phyloP scores from a whole-genome alignment of 1,140 invertebrate species.

The Atta cephalotes region DNA sequence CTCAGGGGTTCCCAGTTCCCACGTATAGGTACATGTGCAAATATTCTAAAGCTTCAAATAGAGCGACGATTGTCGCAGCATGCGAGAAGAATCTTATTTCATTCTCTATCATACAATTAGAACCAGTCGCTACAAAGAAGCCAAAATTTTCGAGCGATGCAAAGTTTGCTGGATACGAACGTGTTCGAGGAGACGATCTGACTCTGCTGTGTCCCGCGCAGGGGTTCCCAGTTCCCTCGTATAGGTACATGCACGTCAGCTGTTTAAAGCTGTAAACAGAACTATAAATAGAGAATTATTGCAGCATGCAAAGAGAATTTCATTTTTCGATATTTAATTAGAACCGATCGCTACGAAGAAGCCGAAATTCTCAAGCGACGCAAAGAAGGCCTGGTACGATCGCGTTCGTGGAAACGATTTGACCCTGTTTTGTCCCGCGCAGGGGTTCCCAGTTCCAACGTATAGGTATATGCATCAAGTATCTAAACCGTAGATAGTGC shows the following conservation, averaged over 20 bases:
- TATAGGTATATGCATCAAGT: constrained; percentile 82
- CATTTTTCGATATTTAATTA: background rate
- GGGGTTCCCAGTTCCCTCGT: constrained; percentile 89
- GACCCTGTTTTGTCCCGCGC: constrained; percentile 87
- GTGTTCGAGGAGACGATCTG: constrained; percentile 76
- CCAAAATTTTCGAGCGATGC: constrained; percentile 87
- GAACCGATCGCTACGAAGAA: background rate
- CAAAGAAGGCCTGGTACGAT: constrained; percentile 83
- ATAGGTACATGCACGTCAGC: constrained; percentile 77
- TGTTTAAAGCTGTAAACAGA: background rate
- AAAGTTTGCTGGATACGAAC: constrained; percentile 82
- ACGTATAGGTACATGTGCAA: constrained; percentile 83
- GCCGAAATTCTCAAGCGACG: constrained; percentile 87
- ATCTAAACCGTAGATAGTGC: background rate
- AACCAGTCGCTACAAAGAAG: constrained; percentile 89
- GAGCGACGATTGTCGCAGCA: constrained; percentile 13
- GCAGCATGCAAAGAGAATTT: background rate
- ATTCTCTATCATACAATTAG: constrained; percentile 78
- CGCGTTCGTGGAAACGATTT: constrained; percentile 74
- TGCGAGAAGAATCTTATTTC: constrained; percentile 16
- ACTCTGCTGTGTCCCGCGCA: constrained; percentile 88
- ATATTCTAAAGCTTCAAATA: background rate
- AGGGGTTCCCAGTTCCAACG: constrained; percentile 90
- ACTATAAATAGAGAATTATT: background rate
- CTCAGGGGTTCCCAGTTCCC: constrained; percentile 91